Percentiles rank a stretch among this genome's conserved stretches.
Conservation (phyloP, 1,140 invertebrate species). For the Pseudoatta argentina region DNA sequence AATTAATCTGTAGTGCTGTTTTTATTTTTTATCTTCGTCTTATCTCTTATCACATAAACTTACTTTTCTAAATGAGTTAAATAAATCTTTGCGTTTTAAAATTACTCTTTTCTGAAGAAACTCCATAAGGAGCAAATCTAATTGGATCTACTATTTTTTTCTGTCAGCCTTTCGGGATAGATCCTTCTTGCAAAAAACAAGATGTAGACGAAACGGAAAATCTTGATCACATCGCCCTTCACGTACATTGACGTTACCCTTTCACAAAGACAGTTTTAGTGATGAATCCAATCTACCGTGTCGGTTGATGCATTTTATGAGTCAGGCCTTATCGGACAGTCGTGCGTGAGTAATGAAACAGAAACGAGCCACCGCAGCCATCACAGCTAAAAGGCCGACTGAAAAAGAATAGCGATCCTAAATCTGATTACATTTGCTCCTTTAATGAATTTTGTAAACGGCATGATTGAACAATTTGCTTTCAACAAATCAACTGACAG, state of each 20-base stretch:
- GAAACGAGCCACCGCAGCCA: not conserved
- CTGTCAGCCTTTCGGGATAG: not conserved
- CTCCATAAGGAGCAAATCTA: too few species aligned
- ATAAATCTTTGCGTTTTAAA: too few species aligned
- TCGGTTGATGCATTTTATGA: constrained; percentile 30
- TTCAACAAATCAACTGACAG: constrained; percentile 31
- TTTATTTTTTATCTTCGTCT: not conserved
- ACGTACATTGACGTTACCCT: constrained; percentile 11
- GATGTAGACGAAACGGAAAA: not conserved
- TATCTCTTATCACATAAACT: not conserved
- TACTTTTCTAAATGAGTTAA: too few species aligned
- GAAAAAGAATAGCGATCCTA: constrained; percentile 25
- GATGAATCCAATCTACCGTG: not conserved
- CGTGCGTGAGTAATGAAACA: constrained; percentile 60
- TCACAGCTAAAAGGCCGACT: not conserved
- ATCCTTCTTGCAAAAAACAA: not conserved
- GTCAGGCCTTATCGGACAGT: constrained; percentile 31
- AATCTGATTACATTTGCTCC: constrained; percentile 6
- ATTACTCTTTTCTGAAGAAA: too few species aligned
- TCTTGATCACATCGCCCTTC: constrained; percentile 7
- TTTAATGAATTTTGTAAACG: constrained; percentile 32
- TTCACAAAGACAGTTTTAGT: constrained; percentile 28
- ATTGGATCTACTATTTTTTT: not conserved
- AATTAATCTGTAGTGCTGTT: not conserved
- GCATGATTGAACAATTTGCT: constrained; percentile 12